Percentiles rank a stretch among this genome's conserved stretches.
Evolutionary conservation across 2,113 vertebrate species (phyloP).

Genomic region (Sorex araneus): DNA sequence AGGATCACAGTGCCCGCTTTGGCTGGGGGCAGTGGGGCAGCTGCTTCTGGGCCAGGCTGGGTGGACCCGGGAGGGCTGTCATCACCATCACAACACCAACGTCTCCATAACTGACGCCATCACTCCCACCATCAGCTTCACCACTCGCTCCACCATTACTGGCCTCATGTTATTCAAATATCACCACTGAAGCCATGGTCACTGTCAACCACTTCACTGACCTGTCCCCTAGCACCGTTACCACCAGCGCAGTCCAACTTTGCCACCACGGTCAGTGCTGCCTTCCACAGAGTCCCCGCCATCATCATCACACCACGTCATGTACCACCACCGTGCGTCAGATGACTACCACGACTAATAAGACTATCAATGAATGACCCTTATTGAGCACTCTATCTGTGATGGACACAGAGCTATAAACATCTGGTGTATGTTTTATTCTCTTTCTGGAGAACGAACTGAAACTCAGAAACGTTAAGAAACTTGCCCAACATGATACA

Average conservation of each 20-base stretch:
- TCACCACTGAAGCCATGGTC: rapidly evolving
- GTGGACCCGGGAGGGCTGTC: background rate
- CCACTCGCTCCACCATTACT: rapidly evolving
- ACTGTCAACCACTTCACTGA: no score
- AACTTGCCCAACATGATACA: background rate
- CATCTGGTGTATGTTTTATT: background rate
- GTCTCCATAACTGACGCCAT: background rate
- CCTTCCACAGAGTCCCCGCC: background rate
- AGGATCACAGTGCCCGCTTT: background rate
- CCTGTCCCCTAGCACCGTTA: background rate
- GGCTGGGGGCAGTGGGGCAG: background rate
- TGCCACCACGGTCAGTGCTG: no score
- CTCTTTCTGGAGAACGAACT: background rate
- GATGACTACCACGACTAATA: background rate
- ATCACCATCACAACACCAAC: rapidly evolving
- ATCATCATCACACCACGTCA: background rate
- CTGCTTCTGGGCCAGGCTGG: background rate
- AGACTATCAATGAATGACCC: background rate
- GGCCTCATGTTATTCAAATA: rapidly evolving
- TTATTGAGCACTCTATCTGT: background rate
- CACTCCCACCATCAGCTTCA: background rate
- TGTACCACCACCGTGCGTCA: background rate
- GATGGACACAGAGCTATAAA: background rate
- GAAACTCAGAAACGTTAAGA: constrained; percentile 26
- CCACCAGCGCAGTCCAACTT: no score